Evolutionary conservation across 2,888 invertebrate species (phyloP).

Genomic region (Drosophila mimica): DNA sequence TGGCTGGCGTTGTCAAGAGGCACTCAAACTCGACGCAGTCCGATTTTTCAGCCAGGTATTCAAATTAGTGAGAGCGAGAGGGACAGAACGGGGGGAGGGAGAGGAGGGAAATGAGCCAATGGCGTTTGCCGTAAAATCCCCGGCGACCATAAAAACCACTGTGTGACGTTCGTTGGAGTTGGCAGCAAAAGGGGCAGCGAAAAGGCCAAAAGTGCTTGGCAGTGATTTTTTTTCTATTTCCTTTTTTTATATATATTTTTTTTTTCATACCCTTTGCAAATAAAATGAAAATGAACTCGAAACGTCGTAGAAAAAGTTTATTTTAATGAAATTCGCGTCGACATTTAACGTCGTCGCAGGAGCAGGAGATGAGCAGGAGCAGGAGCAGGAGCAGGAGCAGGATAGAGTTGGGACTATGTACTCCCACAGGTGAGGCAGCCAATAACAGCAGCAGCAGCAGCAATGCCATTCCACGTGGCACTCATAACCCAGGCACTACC

Average conservation of each 20-base stretch:
- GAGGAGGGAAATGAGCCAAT: constrained; percentile 67
- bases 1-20: constrained; percentile 70
- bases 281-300: constrained; percentile 79
- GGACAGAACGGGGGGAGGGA: rapidly evolving
- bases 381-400: not conserved
- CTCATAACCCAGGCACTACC: constrained; percentile 3
- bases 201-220: constrained; percentile 70
- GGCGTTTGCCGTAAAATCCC: constrained; percentile 67
- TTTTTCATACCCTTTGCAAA: constrained; percentile 50
- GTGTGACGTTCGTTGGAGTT: constrained; percentile 36
- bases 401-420: not conserved
- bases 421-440: constrained; percentile 16
- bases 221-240: constrained; percentile 60
- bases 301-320: constrained; percentile 76
- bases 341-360: constrained; percentile 67
- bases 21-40: constrained; percentile 31
- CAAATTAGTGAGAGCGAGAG: constrained; percentile 54
- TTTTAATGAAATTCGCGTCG: constrained; percentile 80
- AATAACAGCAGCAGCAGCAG: constrained; percentile 4
- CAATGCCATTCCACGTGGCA: constrained; percentile 25
- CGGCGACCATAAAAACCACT: constrained; percentile 73
- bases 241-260: not conserved
- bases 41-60: constrained; percentile 66
- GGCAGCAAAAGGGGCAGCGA: constrained; percentile 37
- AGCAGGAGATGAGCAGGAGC: constrained; percentile 1